Conservation (phyloP, 2,797 vertebrate species). For the Pantherophis alleghaniensis region DNA sequence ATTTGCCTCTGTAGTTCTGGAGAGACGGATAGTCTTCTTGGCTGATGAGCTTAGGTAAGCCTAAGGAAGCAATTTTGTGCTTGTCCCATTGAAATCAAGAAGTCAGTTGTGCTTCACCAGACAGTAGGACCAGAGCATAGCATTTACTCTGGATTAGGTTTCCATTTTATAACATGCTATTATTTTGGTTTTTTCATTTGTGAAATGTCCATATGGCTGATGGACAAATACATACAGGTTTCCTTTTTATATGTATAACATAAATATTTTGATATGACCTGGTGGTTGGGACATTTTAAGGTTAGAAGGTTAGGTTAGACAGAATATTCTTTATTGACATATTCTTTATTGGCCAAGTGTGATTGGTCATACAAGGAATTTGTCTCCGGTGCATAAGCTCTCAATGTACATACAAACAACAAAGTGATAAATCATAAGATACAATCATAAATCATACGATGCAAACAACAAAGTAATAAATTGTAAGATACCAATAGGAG, state of each 20-base stretch:
- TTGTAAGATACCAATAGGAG: background rate
- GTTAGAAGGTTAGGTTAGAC: background rate
- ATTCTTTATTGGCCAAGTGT: background rate
- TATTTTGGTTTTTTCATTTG: background rate
- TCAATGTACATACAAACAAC: too few species aligned
- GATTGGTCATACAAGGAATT: background rate
- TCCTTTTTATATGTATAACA: background rate
- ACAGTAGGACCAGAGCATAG: background rate
- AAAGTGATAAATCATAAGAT: too few species aligned
- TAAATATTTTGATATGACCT: background rate
- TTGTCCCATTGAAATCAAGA: background rate
- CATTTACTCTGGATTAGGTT: background rate
- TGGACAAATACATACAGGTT: background rate
- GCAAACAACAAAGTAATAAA: background rate
- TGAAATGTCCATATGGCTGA: background rate
- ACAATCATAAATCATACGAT: too few species aligned
- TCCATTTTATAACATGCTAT: background rate
- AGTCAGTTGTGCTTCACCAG: background rate
- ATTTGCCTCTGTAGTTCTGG: conserved; percentile 83
- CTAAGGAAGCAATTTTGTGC: background rate
- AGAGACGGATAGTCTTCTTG: conserved; percentile 88
- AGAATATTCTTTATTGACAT: background rate
- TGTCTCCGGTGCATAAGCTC: too few species aligned
- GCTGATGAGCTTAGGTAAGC: conserved; percentile 88
- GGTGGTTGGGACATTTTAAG: background rate